These are phyloP conservation scores for Chrysocyon brachyurus DNA, from an alignment of 2,797 vertebrate species.

Conservation along the genomic window DNA sequence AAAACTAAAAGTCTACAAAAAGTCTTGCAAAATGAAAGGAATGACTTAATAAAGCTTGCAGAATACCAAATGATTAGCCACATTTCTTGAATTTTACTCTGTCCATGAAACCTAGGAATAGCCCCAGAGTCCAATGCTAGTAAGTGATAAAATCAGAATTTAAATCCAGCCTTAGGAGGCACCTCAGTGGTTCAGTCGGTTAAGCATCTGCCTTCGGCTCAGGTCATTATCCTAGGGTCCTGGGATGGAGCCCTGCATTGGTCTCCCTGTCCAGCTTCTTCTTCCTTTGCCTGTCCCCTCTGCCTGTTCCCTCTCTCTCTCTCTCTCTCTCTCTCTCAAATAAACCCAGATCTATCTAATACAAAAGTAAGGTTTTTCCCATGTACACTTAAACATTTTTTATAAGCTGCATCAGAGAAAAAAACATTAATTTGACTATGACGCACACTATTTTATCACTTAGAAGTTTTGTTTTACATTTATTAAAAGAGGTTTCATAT, in stretches of 20 bases:
- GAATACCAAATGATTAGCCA: neutral
- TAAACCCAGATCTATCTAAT: neutral
- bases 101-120: neutral
- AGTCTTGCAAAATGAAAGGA: conserved; percentile 8
- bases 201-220: too few relatives aligned
- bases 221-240: too few relatives aligned
- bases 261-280: too few relatives aligned
- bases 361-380: neutral
- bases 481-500: neutral
- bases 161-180: neutral
- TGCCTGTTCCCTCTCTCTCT: too few relatives aligned
- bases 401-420: neutral
- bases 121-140: neutral
- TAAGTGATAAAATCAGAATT: neutral
- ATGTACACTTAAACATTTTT: neutral
- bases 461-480: conserved; percentile 4
- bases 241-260: too few relatives aligned
- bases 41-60: neutral
- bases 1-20: neutral
- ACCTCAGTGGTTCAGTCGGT: too few relatives aligned
- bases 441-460: neutral
- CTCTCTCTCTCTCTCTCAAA: too few relatives aligned
- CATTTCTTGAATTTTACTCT: neutral
- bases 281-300: too few relatives aligned
- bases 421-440: neutral